Evolutionary conservation across 2,797 vertebrate genomes (phyloP), one percentile per base, ranked within the genome.

Genomic region (Melopsittacus undulatus): DNA sequence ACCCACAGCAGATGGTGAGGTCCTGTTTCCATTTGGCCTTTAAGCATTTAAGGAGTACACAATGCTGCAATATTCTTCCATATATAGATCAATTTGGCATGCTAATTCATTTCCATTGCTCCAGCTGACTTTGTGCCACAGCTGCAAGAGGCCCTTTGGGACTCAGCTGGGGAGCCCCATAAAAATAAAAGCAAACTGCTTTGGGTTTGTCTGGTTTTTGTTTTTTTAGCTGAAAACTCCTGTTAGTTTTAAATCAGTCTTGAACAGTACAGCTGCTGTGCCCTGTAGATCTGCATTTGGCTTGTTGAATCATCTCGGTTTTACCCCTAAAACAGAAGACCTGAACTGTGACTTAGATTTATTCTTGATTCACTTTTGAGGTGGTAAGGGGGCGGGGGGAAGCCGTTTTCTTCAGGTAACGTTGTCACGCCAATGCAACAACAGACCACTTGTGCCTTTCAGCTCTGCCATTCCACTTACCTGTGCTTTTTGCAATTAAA

Each of bases 261-360:
- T 42, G 61, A 83, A 40, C 30, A n/a, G 69, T 27, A 45, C 86
- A 95, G 89, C 89, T 83, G 80, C 48, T 80, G 83, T 81, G 30
- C 61, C 56, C 61, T 34, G 80, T 85, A 83, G 68, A 52, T 52
- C 52, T 75, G 10, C 64, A 34, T 36, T 43, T 52, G 32, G 26
- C 42, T 73, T 87, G 81, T 62, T 79, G 54, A 84, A 34, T 85
- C 78, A 73, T 59, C 45, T 87, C 61, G 46, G 0, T 45, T 87
- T 75, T 54, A 61, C 43, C 43, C 43, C 22, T 56, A 11, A 59
- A 84, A 48, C 40, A 48, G 82, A 87, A 45, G 67, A 73, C 38
- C 59, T 45, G 70, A 66, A 45, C 67, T n/a, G n/a, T 9, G 40
- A 30, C 70, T 69, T 42, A 38, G 32, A 73, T 63, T 75, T 89